Evolutionary conservation across 2,888 invertebrate genomes (phyloP), one percentile per base, ranked within the genome.

Genomic region (Eupeodes luniger): DNA sequence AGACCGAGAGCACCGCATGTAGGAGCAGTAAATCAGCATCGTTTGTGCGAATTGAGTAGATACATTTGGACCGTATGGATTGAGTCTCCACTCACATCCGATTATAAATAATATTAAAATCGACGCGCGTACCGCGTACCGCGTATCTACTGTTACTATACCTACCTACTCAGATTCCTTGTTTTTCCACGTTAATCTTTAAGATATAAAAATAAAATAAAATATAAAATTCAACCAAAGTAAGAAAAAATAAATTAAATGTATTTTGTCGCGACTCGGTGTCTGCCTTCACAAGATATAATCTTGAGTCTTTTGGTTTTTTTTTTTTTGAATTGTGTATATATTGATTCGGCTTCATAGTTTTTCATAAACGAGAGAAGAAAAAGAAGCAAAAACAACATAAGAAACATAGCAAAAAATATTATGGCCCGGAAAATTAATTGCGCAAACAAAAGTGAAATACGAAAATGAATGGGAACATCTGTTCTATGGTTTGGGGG

Each of bases 11-110:
- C 75, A 74, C 70, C 51, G 44, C 61, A 61, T 79, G 55, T 40
- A 70, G 40, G 19, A 44, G 40, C 53, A 55, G 53, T 55, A 62
- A 51, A 47, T 57, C 59, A 74, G 61, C 78, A 82, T 74, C 75
- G 78, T 62, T 57, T 66, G 53, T 72, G 77, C 70, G 66, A 77
- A 66, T 72, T 72, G 72, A 72, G 49, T 64, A 64, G 69, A 74
- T 82, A 82, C 75, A 79, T 55, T 82, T 75, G 57, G 79, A 79
- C 75, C 83, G 69, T 66, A 64, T 79, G 70, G 83, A 83, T 79
- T 62, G 62, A 57, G 51, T 70, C 75, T 27, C 55, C 40, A 40
- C 40, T 40, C 40, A 40, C 40, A 40, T 40, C 27, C 27, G 27
- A 27, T 69, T 27, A 69, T 36, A 51, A 49, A 27, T 27, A 4